phyloP scores from a whole-genome alignment of 2,888 invertebrate genomes.

The Elegia similella region DNA sequence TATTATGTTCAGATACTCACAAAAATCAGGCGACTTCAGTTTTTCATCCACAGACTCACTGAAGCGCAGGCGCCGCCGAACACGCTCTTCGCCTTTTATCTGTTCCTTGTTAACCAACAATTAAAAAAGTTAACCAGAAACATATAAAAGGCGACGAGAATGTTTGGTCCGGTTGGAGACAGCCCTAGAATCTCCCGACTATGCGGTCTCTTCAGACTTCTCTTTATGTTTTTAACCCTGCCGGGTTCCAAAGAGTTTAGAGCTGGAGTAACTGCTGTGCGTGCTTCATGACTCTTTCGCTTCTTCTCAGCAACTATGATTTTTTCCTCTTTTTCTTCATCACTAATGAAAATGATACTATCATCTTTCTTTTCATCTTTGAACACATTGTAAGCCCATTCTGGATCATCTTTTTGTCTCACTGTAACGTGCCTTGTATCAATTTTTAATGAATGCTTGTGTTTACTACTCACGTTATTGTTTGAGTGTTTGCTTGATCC shows the following conservation, averaged over 20 bases:
- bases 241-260: constrained; percentile 46
- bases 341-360: constrained; percentile 40
- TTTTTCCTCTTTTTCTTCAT: constrained; percentile 37
- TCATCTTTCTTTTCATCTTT: constrained; percentile 36
- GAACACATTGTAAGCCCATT: constrained; percentile 48
- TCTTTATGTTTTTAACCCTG: constrained; percentile 59
- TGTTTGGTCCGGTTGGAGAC: too few relatives aligned
- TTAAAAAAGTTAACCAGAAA: too few relatives aligned
- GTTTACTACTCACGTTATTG: constrained; percentile 19
- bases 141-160: too few relatives aligned
- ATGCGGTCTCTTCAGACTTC: constrained; percentile 63
- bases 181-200: constrained; percentile 62
- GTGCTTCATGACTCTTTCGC: constrained; percentile 28
- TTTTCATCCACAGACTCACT: constrained; percentile 37
- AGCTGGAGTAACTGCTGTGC: constrained; percentile 43
- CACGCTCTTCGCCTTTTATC: constrained; percentile 39
- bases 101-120: constrained; percentile 29
- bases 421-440: constrained; percentile 50
- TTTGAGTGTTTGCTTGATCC: constrained; percentile 28
- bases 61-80: constrained; percentile 45
- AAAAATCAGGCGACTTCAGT: constrained; percentile 43
- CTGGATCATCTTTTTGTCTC: constrained; percentile 39
- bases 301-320: constrained; percentile 29
- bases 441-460: constrained; percentile 27
- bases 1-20: too few relatives aligned